These are phyloP conservation scores for Aleiodes sp. DNA, from an alignment of 1,140 invertebrate genomes.

Conservation along the genomic window DNA sequence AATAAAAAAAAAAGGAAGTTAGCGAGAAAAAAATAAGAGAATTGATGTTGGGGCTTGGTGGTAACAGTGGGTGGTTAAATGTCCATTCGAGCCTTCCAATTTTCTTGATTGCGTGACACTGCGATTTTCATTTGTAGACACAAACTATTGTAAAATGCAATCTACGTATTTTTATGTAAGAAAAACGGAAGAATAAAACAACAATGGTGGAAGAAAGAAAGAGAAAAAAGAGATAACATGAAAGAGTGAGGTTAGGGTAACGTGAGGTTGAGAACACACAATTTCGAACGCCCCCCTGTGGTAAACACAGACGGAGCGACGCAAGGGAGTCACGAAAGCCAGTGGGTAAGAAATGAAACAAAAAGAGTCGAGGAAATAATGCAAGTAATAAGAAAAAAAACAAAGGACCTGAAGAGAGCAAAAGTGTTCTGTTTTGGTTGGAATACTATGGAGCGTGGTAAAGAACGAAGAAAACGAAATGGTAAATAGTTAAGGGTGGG, in stretches of 20 bases:
- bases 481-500: background rate
- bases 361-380: background rate
- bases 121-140: background rate
- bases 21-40: background rate
- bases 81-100: background rate
- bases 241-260: background rate
- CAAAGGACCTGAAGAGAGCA: background rate
- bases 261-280: background rate
- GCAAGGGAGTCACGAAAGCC: background rate
- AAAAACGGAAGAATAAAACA: too few species aligned
- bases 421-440: slow-evolving; percentile 22
- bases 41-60: too few species aligned
- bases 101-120: background rate
- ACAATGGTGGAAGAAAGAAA: too few species aligned
- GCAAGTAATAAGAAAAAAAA: background rate
- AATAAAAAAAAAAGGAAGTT: slow-evolving; percentile 3
- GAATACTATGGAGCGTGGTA: background rate
- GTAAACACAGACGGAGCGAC: background rate
- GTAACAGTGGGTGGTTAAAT: background rate
- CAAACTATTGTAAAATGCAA: too few species aligned
- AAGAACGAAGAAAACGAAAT: background rate
- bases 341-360: background rate
- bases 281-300: background rate
- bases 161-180: too few species aligned
- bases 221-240: background rate